phyloP scores from a whole-genome alignment of 2,113 vertebrate species.

The Pimephales promelas region DNA sequence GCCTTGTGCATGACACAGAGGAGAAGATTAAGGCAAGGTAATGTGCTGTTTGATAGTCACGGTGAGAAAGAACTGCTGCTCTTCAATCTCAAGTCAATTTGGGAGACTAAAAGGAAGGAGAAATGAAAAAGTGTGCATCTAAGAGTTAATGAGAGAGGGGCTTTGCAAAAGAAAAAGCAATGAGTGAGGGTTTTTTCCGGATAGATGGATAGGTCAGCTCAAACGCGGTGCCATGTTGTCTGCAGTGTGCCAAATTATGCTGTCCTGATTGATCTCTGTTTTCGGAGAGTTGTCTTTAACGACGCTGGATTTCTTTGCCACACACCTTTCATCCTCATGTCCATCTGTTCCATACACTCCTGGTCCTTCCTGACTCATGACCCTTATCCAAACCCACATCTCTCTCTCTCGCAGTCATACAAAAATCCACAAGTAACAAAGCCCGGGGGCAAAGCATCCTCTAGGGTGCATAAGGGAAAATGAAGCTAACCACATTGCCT shows the following conservation, averaged over 20 bases:
- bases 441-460: constrained; percentile 28
- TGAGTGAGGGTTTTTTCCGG: constrained; percentile 32
- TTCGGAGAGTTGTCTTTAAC: constrained; percentile 24
- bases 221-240: constrained; percentile 4
- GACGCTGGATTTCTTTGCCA: constrained; percentile 2
- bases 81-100: constrained; percentile 70
- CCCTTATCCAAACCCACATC: constrained; percentile 24
- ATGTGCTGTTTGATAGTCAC: constrained; percentile 69
- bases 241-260: background rate
- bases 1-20: constrained; percentile 67
- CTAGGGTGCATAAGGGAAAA: background rate
- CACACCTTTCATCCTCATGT: constrained; percentile 12
- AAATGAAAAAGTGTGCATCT: constrained; percentile 51
- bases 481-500: background rate
- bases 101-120: constrained; percentile 45
- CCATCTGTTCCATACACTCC: constrained; percentile 56
- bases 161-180: constrained; percentile 11
- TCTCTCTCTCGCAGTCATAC: constrained; percentile 4
- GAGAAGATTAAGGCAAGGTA: constrained; percentile 75
- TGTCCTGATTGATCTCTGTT: constrained; percentile 63
- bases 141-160: constrained; percentile 68
- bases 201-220: constrained; percentile 40
- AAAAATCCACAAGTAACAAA: constrained; percentile 43
- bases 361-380: constrained; percentile 57
- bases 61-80: constrained; percentile 43